Base-by-base conservation (phyloP, 2,113 vertebrate species). In the Microcebus ravelobensis region DNA sequence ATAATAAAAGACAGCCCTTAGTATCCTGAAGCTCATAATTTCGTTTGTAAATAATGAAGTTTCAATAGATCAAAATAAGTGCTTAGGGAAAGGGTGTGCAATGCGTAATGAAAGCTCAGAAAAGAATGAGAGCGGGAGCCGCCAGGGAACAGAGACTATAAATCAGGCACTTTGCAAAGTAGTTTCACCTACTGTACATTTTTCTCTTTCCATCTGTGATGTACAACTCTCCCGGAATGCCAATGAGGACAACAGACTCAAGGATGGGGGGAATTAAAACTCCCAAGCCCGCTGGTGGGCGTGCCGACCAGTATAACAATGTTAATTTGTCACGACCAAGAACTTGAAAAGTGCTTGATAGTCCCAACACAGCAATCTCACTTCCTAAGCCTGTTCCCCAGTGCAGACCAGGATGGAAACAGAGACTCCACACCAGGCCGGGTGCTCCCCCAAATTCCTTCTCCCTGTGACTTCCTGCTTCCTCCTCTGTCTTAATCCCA, bases 131-230 rank as follows among this genome's bases (percentile, higher is more conserved):
- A 20, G 73, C 42, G 18, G n/a, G 27, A 3, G 21, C 15, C 17
- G 0, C 18, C 5, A 0, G 10, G 1, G 45, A 23, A 21, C 0
- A 4, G 45, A 10, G 6, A 1, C 63, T 42, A 20, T 74, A 8
- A 67, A n/a, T 67, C 59, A 21, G 6, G 1, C 73, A 10, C 59
- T 42, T 42, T 31, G 57, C 48, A 15, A 45, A 34, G 8, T 0
- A 0, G 12, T 27, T n/a, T 6, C 57, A 23, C 8, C 31, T 8
- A 9, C 15, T 31, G 17, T 20, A 77, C 14, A 18, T 29, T 68
- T 59, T 68, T 50, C 12, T n/a, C 85, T 85, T 65, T 67, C 79
- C 27, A 1, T 67, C 57, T 42, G 55, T 21, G 52, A n/a, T 5
- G 5, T 13, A 8, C 0, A 8, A 45, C 39, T 7, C 5, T n/a